A percentile compares a stretch with the other conserved stretches of the same genome.
Conservation (phyloP, 2,797 vertebrate genomes). For the Ambastaia sidthimunki region DNA sequence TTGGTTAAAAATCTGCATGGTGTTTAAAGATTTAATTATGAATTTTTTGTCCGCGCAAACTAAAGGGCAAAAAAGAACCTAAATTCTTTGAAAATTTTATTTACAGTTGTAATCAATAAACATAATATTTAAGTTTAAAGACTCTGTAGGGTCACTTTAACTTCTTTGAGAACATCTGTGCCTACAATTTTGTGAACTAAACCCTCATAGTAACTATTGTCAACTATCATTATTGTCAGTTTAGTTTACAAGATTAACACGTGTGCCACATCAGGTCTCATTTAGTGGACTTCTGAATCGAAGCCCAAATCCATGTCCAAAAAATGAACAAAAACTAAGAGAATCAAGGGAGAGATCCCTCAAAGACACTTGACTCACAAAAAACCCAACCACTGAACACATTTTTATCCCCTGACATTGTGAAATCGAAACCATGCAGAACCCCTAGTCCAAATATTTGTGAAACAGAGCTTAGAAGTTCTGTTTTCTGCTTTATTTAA, state of each 20-base stretch:
- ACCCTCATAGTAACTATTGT: not conserved
- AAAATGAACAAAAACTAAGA: not conserved
- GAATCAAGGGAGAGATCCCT: slow-evolving; percentile 30
- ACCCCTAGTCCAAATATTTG: slow-evolving; percentile 62
- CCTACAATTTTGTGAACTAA: not conserved
- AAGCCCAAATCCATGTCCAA: not conserved
- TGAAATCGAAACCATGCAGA: slow-evolving; percentile 73
- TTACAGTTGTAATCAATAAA: no score
- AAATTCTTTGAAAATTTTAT: no score
- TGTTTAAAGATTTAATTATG: no score
- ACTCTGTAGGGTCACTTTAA: no score
- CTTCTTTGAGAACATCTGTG: not conserved
- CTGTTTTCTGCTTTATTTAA: slow-evolving; percentile 6
- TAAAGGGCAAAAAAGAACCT: no score
- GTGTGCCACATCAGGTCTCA: not conserved
- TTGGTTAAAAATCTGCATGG: no score
- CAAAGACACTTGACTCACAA: slow-evolving; percentile 61
- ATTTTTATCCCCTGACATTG: slow-evolving; percentile 73
- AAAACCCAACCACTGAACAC: slow-evolving; percentile 61
- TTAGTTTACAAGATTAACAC: not conserved
- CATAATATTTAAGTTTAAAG: no score
- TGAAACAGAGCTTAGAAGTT: slow-evolving; percentile 65
- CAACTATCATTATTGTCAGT: not conserved
- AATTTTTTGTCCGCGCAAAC: no score
- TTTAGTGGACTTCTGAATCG: not conserved